These are phyloP conservation scores for Trachops cirrhosus DNA, from an alignment of 2,797 vertebrate genomes.

Conservation along the genomic window DNA sequence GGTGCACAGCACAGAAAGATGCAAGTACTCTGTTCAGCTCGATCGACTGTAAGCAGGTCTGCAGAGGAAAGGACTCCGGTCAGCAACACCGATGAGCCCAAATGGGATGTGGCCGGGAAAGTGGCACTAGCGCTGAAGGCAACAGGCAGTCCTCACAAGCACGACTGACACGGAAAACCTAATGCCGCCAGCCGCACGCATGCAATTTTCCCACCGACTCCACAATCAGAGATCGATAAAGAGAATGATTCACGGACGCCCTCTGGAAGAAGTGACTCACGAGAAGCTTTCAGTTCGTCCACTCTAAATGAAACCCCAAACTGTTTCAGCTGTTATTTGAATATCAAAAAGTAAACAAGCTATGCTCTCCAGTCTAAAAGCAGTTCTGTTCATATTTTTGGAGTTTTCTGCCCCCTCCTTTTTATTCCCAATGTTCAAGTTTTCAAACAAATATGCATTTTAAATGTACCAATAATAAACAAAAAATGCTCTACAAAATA, in stretches of 20 bases:
- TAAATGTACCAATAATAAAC: conserved; percentile 56
- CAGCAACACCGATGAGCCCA: background rate
- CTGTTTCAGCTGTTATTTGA: conserved; percentile 11
- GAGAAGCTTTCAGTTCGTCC: background rate
- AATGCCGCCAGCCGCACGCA: background rate
- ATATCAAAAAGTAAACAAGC: conserved; percentile 21
- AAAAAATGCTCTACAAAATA: conserved; percentile 46
- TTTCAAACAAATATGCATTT: conserved; percentile 62
- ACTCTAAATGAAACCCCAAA: background rate
- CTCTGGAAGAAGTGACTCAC: background rate
- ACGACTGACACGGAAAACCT: background rate
- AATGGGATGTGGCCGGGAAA: background rate
- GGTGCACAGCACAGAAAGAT: background rate
- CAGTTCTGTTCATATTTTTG: background rate
- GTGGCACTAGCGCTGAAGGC: background rate
- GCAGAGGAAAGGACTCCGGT: background rate
- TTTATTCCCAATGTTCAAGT: conserved; percentile 25
- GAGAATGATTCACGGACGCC: background rate
- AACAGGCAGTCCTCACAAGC: background rate
- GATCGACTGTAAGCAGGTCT: background rate
- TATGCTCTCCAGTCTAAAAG: background rate
- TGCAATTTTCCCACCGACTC: background rate
- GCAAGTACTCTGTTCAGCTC: background rate
- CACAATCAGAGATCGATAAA: background rate
- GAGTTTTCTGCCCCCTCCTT: background rate